Base-by-base conservation (phyloP, 2,797 vertebrate genomes). In the Geotrypetes seraphini region DNA sequence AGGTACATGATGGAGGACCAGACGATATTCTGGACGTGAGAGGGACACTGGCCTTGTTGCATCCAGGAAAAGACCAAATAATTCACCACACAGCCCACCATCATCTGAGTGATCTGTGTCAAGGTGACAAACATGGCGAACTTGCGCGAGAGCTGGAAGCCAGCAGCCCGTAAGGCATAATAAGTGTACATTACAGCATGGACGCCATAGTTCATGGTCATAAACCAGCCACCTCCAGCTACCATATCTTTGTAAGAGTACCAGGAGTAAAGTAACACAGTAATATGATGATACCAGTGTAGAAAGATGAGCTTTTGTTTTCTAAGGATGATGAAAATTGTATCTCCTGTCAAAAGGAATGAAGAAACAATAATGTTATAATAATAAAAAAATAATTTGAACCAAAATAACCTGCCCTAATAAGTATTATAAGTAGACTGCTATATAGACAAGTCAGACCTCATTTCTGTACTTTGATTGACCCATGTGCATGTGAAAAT, bases 171-270 rank as follows among this genome's bases (percentile, higher is more conserved):
- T 73, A 96, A 58, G 43, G 94, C 94, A 4, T 96, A 99, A 71
- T 97, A 97, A 8, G 92, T 94, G 88, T 98, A 99, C 95, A 98
- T 99, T 58, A 97, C 89, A 1, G 95, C 91, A 10, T 97, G 95
- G n/a, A 97, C 94, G 50, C 91, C 70, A 15, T 96, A 98, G 86
- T 99, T 99, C 93, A 99, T 99, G 28, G 95, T 97, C 95, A 99
- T 99, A 70, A 99, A 99, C 95, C 95, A 99, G 12, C 95, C 95
- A 2, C 95, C 95, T 0, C 95, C 95, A 1, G 95, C 95, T 35
- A 97, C 89, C 95, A 99, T 98, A 87, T 97, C 95, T 75, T 99
- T 99, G 77, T 99, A 99, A 34, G 95, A 99, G 71, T 99, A 98
- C 95, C 95, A 99, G 38, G 94, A 97, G 75, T 99, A 99, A 31